Evolutionary conservation across 2,797 vertebrate genomes (phyloP), one percentile per base, ranked within the genome.

Genomic region (Ataeniobius toweri): DNA sequence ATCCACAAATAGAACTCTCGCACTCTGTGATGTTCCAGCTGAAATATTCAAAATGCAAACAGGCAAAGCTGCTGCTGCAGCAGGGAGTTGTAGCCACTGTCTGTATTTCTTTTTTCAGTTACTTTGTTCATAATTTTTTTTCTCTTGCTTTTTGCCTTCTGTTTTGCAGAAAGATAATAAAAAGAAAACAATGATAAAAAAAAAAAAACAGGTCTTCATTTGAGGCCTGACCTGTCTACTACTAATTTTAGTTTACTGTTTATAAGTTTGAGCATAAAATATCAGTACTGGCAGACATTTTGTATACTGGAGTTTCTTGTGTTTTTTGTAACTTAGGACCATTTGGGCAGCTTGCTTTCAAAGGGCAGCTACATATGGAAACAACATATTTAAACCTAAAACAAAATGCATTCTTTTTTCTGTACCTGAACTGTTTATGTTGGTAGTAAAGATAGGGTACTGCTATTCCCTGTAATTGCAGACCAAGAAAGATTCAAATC

Each of bases 1-100:
- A 88, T 80, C 83, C 81, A 84, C 77, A 91, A 91, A 91, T 91
- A 89, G 89, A 88, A 77, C 78, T 31, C 80, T 85, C 71, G 74
- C 84, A 86, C 67, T 84, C 85, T 86, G 76, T 22, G 71, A 86
- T 75, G 74, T 72, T 89, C 76, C 73, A 80, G 76, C 83, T 85
- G 82, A 88, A 91, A 86, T 89, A 82, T 86, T 88, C 20, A 83
- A 77, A 86, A 82, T 61, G 74, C 74, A 81, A 78, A 79, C 84
- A 82, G 77, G 53, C 71, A n/a, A 74, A 59, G 71, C 80, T 80
- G 36, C 75, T 83, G 80, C 36, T 36, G 36, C 36, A 36, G 81
- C 77, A 22, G 79, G 81, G 71, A 68, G 2, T 75, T 78, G 76
- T 80, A 75, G 65, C 76, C 80, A 48, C 46, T 75, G 58, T 48